Conservation (phyloP, 2,888 invertebrate species). For the Aporophyla nigra region DNA sequence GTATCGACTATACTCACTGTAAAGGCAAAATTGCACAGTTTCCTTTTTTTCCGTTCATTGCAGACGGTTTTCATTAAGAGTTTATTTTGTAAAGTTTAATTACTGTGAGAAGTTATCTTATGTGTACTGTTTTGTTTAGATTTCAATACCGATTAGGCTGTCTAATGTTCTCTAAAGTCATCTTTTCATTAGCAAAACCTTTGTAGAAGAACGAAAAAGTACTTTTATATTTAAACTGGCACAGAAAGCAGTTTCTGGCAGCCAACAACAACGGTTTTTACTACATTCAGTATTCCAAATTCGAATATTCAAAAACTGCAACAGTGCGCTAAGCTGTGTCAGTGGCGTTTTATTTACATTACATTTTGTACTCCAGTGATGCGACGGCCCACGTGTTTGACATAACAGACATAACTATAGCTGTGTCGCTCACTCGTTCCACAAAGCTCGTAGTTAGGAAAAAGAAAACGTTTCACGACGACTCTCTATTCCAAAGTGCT, state of each 20-base stretch:
- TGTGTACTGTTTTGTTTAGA: constrained; percentile 12
- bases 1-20: constrained; percentile 38
- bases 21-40: constrained; percentile 6
- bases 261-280: constrained; percentile 34
- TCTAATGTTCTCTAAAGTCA: background rate
- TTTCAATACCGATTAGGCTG: constrained; percentile 1
- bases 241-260: constrained; percentile 43
- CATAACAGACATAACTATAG: constrained; percentile 47
- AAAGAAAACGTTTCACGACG: constrained; percentile 66
- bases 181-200: constrained; percentile 4
- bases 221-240: constrained; percentile 4
- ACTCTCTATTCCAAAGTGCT: constrained; percentile 73
- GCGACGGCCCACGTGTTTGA: constrained; percentile 53
- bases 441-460: constrained; percentile 65
- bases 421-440: constrained; percentile 60
- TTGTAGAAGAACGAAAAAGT: background rate
- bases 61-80: constrained; percentile 35
- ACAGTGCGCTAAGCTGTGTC: constrained; percentile 61
- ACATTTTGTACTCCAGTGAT: constrained; percentile 64
- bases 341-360: constrained; percentile 64
- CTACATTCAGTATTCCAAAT: constrained; percentile 49
- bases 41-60: constrained; percentile 26
- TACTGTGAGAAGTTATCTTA: constrained; percentile 29
- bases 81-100: constrained; percentile 11
- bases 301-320: constrained; percentile 59